Conservation (phyloP, 2,797 vertebrate species). For the Pyrocephalus nanus region DNA sequence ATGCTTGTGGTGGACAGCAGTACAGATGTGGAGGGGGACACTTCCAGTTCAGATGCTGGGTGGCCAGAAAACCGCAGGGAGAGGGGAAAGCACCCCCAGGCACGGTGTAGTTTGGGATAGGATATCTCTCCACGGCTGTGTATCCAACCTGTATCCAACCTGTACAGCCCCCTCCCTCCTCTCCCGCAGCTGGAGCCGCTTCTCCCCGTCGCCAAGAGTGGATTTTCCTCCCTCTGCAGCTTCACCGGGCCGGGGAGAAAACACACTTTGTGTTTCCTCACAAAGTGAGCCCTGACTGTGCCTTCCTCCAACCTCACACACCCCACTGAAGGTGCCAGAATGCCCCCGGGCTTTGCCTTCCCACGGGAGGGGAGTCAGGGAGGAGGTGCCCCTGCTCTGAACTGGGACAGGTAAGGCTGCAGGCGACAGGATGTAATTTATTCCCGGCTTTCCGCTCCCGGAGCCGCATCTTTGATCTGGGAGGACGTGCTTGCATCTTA, state of each 20-base stretch:
- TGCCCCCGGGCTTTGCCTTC: not conserved
- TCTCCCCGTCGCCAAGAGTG: not conserved
- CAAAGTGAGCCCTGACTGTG: not conserved
- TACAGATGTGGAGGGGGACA: not conserved
- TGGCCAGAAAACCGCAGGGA: not conserved
- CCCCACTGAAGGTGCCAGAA: rapidly evolving
- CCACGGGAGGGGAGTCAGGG: not conserved
- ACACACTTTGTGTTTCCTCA: not conserved
- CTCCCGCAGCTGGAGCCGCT: not conserved
- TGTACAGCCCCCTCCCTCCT: not conserved
- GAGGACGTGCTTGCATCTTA: not conserved
- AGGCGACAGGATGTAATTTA: not conserved
- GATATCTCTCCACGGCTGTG: not conserved
- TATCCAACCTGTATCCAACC: not conserved
- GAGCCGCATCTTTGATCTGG: constrained; percentile 38
- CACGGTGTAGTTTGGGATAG: rapidly evolving
- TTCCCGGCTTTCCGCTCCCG: constrained; percentile 2
- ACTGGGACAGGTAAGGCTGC: not conserved
- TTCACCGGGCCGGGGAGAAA: not conserved
- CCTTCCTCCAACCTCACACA: not conserved
- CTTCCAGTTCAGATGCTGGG: not conserved
- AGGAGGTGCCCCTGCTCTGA: not conserved
- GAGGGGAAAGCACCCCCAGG: not conserved
- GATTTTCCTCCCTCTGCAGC: not conserved
- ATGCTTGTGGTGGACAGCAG: not conserved